Conservation (phyloP, 2,888 invertebrate genomes). For the Fabriciana adippe region DNA sequence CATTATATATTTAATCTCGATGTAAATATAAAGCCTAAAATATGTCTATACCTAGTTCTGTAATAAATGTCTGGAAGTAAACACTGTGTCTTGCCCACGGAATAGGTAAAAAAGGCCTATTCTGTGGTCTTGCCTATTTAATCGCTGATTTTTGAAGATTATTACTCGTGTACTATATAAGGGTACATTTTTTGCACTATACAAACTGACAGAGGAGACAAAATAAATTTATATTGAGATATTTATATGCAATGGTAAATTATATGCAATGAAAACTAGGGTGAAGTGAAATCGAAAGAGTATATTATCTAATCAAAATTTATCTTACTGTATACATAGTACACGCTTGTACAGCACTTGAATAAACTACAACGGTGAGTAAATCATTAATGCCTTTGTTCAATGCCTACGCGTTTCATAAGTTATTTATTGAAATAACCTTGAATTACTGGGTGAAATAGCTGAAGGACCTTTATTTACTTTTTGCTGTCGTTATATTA, state of each 20-base stretch:
- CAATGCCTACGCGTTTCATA: conserved; percentile 4
- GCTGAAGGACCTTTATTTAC: background rate
- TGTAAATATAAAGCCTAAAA: no score
- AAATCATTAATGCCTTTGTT: conserved; percentile 29
- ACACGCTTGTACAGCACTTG: conserved; percentile 12
- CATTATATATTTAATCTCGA: no score
- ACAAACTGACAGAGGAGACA: no score
- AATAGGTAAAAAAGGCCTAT: no score
- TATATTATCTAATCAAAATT: background rate
- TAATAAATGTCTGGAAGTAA: no score
- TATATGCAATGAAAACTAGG: background rate
- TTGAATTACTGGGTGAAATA: conserved; percentile 10
- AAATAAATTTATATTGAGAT: no score
- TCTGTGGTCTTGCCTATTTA: no score
- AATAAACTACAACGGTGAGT: conserved; percentile 18
- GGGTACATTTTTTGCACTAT: no score
- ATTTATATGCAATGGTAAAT: background rate
- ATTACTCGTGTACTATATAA: no score
- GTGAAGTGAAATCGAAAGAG: background rate
- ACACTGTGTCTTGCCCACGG: no score
- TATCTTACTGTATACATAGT: background rate
- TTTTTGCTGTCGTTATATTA: conserved; percentile 6
- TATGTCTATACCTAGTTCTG: no score
- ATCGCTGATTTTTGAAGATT: no score
- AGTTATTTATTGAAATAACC: conserved; percentile 17